Evolutionary conservation across 2,888 invertebrate genomes (phyloP), one percentile per base, ranked within the genome.

Genomic region (Synanthedon myopaeformis): DNA sequence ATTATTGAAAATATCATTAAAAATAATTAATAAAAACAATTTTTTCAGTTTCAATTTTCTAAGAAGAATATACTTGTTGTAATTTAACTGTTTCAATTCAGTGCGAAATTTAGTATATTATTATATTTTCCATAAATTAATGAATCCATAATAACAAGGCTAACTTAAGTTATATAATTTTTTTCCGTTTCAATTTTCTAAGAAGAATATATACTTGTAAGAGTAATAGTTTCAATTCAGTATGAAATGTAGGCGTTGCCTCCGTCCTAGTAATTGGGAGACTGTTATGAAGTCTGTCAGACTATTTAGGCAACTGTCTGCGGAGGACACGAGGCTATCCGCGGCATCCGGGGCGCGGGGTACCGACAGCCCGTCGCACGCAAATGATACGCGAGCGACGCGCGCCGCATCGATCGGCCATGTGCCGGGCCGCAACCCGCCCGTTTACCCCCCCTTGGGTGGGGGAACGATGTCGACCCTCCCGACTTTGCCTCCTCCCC

Each of bases 331-430:
- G 57, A 72, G 76, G 73, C 70, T 73, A 72, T 69, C 64, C 59
- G 50, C 51, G 59, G 55, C 61, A 61, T 63, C 66, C 62, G 69
- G 69, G 68, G 69, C 66, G 64, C 63, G 70, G 69, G 65, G 66
- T 58, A 63, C 61, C 63, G 59, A 62, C 61, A 65, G 60, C 64
- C 63, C 71, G 73, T 69, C 75, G 80, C 82, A 84, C 81, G 83
- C 84, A 83, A 86, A 84, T 84, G 83, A 82, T 81, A 82, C 79
- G 64, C 63, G 74, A 64, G 70, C 76, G 76, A 70, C 77, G 79
- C 77, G 79, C 72, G 70, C 75, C 76, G 79, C 80, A 86, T 86
- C 86, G 86, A 85, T 86, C 83, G 63, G 73, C 69, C 72, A 70
- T 70, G 74, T 72, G 72, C 64, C 65, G 56, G 57, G 50, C 53